Base-by-base conservation (phyloP, 2,888 invertebrate genomes). In the Autographa pulchrina region DNA sequence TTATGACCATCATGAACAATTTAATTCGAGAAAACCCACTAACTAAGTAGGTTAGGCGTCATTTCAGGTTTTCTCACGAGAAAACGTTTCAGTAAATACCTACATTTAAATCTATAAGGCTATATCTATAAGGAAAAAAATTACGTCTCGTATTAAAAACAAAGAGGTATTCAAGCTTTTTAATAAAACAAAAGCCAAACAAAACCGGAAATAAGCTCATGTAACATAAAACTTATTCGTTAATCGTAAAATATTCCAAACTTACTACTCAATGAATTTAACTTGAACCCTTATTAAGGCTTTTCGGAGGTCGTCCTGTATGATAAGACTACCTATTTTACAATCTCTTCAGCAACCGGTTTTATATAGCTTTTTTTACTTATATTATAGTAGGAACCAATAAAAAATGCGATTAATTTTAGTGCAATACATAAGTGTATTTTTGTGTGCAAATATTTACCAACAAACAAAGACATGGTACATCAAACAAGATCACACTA, bases 401-500 rank as follows among this genome's bases (percentile, higher is more conserved):
- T 43, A 43, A 43, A 41, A 41, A 43, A 38, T 38, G 11, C 9
- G 38, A 38, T 38, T 38, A 38, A 11, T 38, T 11, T 38, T 2
- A 38, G 11, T 11, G 38, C 38, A 38, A 38, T 35, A 35, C 35
- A 13, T 41, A 9, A 7, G 20, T 41, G 52, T 32, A 43, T 58
- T 63, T 41, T 65, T 48, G 25, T n/a, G n/a, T 4, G 0, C 32
- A 48, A 72, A 75, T 68, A 69, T 75, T 72, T 72, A 63, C 72
- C 1, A 65, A 54, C 72, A 77, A 78, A 74, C 61, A 74, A 31
- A 52, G 66, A 72, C 61, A 75, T 61, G 76, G 77, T 62, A 80
- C 73, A 71, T 72, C 68, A 75, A 80, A 80, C 75, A 78, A 70
- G 41, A 61, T 63, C 61, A 78, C 69, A 68, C 71, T 18, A 71